These are phyloP conservation scores for Colostygia pectinataria DNA, from an alignment of 2,888 invertebrate species.

Conservation along the genomic window DNA sequence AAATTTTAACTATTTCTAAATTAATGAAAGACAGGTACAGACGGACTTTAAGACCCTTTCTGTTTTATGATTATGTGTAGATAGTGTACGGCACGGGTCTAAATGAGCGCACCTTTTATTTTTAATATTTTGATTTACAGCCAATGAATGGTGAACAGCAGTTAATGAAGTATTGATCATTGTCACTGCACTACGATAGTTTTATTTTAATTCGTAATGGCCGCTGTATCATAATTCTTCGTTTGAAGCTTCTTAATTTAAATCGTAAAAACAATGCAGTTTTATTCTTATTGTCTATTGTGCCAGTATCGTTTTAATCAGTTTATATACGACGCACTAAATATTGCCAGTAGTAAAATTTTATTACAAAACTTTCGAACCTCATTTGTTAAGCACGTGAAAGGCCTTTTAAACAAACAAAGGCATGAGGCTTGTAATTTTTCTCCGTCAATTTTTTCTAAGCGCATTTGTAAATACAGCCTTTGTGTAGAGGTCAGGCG, in stretches of 20 bases:
- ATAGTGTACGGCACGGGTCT: constrained; percentile 57
- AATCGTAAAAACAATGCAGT: constrained; percentile 26
- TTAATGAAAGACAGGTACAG: constrained; percentile 9
- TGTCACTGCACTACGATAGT: constrained; percentile 55
- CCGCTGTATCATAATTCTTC: constrained; percentile 47
- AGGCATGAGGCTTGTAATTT: constrained; percentile 48
- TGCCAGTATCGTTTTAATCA: constrained; percentile 30
- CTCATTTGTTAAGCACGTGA: constrained; percentile 29
- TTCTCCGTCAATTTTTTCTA: constrained; percentile 66
- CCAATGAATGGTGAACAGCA: constrained; percentile 67
- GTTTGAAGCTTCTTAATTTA: constrained; percentile 42
- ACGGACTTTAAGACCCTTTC: constrained; percentile 34
- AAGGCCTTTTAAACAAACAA: constrained; percentile 43
- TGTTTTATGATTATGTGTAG: constrained; percentile 18
- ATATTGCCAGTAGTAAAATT: constrained; percentile 32
- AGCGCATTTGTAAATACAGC: constrained; percentile 70
- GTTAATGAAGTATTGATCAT: constrained; percentile 71
- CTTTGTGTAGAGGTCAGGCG: constrained; percentile 64
- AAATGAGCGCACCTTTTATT: constrained; percentile 68
- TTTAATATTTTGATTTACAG: constrained; percentile 69
- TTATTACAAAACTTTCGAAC: constrained; percentile 30
- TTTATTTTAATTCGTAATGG: constrained; percentile 44
- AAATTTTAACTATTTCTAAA: background rate
- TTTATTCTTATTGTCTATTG: constrained; percentile 27
- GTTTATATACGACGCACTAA: constrained; percentile 28